phyloP scores from a whole-genome alignment of 2,888 invertebrate genomes.

The Amphipoea oculea region DNA sequence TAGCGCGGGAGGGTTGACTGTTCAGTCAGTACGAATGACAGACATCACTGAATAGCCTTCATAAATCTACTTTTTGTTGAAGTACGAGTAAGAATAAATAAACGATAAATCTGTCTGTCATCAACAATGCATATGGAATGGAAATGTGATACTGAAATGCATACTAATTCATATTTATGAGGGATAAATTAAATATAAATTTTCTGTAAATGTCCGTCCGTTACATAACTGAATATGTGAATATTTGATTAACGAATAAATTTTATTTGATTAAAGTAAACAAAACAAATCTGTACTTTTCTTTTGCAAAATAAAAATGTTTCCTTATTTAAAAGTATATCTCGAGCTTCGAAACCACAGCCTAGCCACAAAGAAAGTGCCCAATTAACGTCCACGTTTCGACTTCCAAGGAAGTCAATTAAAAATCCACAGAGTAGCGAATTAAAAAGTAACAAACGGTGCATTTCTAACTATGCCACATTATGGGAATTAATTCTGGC shows the following conservation, averaged over 20 bases:
- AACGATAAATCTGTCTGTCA: constrained; percentile 48
- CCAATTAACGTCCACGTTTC: constrained; percentile 55
- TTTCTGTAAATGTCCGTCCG: background rate
- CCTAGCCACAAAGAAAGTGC: constrained; percentile 49
- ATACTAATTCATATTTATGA: constrained; percentile 37
- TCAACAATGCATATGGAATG: constrained; percentile 41
- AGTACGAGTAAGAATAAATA: constrained; percentile 12
- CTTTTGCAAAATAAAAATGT: background rate
- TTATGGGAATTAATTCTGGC: constrained; percentile 70
- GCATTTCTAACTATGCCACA: constrained; percentile 61
- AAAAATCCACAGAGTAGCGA: constrained; percentile 60
- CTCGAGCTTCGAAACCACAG: constrained; percentile 25
- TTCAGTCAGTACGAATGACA: constrained; percentile 36
- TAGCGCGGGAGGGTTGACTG: constrained; percentile 41
- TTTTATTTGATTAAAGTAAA: constrained; percentile 13
- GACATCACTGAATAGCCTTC: constrained; percentile 8
- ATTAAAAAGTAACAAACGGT: constrained; percentile 62
- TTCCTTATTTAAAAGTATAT: constrained; percentile 28
- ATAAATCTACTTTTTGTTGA: constrained; percentile 35
- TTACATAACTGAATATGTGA: constrained; percentile 2
- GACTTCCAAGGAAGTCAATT: constrained; percentile 62
- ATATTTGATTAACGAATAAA: constrained; percentile 3
- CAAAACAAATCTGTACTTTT: background rate
- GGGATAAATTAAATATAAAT: constrained; percentile 14
- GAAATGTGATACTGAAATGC: constrained; percentile 26